Evolutionary conservation across 64 coral and sea anemone species (phyloP).

Genomic region (Actinia equina): DNA sequence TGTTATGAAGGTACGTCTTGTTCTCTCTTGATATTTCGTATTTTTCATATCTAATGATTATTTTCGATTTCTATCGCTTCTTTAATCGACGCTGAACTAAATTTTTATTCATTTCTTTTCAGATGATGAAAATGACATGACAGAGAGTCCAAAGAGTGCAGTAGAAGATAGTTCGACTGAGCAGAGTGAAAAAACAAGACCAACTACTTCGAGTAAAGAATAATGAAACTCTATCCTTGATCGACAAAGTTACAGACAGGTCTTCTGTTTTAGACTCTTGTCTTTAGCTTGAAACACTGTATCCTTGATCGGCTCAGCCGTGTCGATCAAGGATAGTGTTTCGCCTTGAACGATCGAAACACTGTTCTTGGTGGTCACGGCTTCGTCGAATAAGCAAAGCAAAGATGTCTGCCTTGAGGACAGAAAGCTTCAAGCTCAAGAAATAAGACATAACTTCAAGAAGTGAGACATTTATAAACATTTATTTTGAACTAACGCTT

Average conservation of each 20-base stretch:
- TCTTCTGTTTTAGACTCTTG: neutral
- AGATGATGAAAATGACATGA: neutral
- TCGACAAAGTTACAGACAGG: neutral
- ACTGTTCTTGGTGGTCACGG: neutral
- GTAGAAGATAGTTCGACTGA: neutral
- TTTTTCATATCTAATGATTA: neutral
- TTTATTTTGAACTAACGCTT: neutral
- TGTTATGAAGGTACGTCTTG: neutral
- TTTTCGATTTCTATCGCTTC: neutral
- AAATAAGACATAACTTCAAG: neutral
- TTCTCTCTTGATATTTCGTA: neutral
- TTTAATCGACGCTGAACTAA: neutral
- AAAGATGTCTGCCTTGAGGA: neutral
- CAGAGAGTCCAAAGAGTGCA: no score
- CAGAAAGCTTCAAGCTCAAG: neutral
- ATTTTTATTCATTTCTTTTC: neutral
- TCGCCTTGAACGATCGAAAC: conserved; percentile 1
- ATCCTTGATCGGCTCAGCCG: conserved; percentile 9
- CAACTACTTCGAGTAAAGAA: neutral
- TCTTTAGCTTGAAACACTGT: neutral
- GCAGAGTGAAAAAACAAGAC: neutral
- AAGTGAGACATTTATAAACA: neutral
- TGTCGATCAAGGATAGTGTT: conserved; percentile 19
- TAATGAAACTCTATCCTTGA: conserved; percentile 20
- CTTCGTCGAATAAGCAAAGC: neutral